Conservation (phyloP, 2,888 invertebrate species). For the Hymenopus coronatus region DNA sequence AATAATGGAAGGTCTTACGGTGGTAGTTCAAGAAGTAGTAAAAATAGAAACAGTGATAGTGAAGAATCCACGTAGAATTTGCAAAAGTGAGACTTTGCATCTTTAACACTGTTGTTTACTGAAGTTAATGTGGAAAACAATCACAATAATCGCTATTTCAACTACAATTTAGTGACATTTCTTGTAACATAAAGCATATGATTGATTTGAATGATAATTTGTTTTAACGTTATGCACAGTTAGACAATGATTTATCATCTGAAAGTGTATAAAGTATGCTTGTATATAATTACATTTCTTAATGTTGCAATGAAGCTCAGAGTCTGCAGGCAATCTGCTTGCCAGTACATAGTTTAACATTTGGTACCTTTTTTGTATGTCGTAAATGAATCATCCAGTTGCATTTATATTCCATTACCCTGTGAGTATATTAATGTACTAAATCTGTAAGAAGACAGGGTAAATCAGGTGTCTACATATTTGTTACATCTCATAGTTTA, state of each 20-base stretch:
- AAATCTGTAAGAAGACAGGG: not conserved
- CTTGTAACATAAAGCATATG: not conserved
- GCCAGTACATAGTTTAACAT: not conserved
- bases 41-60: conserved; percentile 19
- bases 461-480: not conserved
- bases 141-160: not conserved
- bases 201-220: not conserved
- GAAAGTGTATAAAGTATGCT: not conserved
- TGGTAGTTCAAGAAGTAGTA: conserved; percentile 9
- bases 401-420: not conserved
- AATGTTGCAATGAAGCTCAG: not conserved
- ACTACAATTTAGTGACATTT: not conserved
- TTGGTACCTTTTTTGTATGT: not conserved
- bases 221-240: not conserved
- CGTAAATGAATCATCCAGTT: not conserved
- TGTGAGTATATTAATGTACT: not conserved
- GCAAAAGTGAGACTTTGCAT: not conserved
- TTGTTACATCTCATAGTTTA: not conserved
- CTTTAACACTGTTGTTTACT: not conserved
- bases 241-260: not conserved
- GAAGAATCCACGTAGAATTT: conserved; percentile 5
- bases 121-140: not conserved
- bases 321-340: not conserved
- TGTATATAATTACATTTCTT: not conserved
- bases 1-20: conserved; percentile 13